These are phyloP conservation scores for Cephus runcator DNA, from an alignment of 2,888 invertebrate species.

Conservation along the genomic window DNA sequence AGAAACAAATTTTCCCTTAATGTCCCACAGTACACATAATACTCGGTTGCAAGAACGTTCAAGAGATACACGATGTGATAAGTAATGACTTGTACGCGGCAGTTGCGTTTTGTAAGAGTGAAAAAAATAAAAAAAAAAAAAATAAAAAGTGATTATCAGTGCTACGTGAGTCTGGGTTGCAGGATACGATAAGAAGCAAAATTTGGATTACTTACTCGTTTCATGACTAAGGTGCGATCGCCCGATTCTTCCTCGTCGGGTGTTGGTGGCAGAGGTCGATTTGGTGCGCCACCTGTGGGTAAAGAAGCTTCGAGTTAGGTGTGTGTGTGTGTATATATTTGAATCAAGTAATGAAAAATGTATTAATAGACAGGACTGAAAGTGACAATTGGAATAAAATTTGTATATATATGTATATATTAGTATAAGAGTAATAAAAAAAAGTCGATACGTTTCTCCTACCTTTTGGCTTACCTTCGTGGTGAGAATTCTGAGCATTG, in stretches of 20 bases:
- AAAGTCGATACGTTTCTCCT: slow-evolving; percentile 10
- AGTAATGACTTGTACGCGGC: not conserved
- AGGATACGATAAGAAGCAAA: not conserved
- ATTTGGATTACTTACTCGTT: slow-evolving; percentile 78
- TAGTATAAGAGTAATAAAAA: not conserved
- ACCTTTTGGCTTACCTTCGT: slow-evolving; percentile 56
- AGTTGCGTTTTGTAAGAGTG: not conserved
- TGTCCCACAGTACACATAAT: not conserved
- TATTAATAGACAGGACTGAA: no score
- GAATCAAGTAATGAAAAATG: no score
- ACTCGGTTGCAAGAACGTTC: not conserved
- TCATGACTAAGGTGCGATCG: slow-evolving; percentile 91
- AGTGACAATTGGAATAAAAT: no score
- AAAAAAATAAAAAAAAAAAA: not conserved
- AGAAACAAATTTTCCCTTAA: not conserved
- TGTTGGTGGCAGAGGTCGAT: slow-evolving; percentile 93
- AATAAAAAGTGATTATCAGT: not conserved
- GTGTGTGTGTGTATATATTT: not conserved
- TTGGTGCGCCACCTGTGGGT: slow-evolving; percentile 79
- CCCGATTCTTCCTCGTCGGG: slow-evolving; percentile 91
- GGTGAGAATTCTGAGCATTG: slow-evolving; percentile 61
- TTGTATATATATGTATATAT: not conserved
- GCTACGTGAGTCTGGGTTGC: not conserved
- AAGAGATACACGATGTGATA: not conserved
- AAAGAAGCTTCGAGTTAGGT: slow-evolving; percentile 8